A percentile compares a stretch with the other conserved stretches of the same genome.
Conservation (phyloP, 1,140 invertebrate genomes). For the Asbolus verrucosus region DNA sequence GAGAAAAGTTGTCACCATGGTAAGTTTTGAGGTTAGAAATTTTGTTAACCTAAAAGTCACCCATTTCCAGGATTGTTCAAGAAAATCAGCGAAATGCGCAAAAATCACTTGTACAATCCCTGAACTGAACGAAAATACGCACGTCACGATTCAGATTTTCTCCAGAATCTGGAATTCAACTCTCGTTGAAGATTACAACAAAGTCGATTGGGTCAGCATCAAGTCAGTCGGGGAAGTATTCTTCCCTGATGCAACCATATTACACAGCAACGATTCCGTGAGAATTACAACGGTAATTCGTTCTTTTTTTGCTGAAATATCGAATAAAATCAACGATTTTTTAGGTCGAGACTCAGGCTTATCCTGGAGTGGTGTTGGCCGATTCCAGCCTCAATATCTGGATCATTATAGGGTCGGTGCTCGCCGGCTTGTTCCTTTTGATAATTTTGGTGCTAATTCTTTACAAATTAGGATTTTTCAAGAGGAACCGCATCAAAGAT, state of each 20-base stretch:
- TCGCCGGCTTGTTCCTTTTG: slow-evolving; percentile 83
- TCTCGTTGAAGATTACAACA: slow-evolving; percentile 86
- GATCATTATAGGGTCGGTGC: slow-evolving; percentile 84
- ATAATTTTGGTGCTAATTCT: slow-evolving; percentile 81
- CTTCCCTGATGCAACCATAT: slow-evolving; percentile 79
- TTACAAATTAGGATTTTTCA: slow-evolving; percentile 92
- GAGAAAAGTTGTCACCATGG: slow-evolving; percentile 82
- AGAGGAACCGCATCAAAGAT: slow-evolving; percentile 80
- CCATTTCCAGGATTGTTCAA: slow-evolving; percentile 86
- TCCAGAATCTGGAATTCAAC: slow-evolving; percentile 93
- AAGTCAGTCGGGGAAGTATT: slow-evolving; percentile 80
- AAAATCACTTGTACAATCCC: slow-evolving; percentile 84
- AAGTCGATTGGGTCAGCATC: slow-evolving; percentile 86
- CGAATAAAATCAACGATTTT: slow-evolving; percentile 52
- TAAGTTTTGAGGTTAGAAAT: too few relatives aligned
- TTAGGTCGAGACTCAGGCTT: slow-evolving; percentile 83
- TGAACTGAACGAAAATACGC: slow-evolving; percentile 78
- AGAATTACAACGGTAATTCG: slow-evolving; percentile 63
- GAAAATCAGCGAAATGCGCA: slow-evolving; percentile 89
- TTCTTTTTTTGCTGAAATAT: background rate
- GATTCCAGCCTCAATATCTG: slow-evolving; percentile 80
- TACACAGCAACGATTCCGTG: slow-evolving; percentile 76
- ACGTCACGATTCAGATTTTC: slow-evolving; percentile 82
- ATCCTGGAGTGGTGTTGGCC: slow-evolving; percentile 79
- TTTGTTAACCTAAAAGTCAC: too few relatives aligned